phyloP scores from a whole-genome alignment of 2,797 vertebrate genomes.

The Zalophus californianus region DNA sequence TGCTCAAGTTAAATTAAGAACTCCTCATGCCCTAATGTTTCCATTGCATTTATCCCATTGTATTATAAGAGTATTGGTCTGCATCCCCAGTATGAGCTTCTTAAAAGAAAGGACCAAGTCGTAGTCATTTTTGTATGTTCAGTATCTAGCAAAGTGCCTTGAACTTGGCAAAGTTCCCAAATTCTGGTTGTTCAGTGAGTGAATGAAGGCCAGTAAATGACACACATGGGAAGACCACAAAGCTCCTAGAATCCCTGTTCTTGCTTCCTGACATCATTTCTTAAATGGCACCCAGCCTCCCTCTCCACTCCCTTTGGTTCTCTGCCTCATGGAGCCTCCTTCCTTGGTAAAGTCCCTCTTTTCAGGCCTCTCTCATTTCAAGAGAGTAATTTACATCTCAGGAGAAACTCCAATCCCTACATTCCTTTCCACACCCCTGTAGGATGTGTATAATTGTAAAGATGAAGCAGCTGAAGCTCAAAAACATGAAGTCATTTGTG shows the following conservation, averaged over 20 bases:
- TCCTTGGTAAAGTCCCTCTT: neutral
- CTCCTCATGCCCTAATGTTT: neutral
- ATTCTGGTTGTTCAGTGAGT: neutral
- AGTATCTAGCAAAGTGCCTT: neutral
- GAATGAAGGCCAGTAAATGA: neutral
- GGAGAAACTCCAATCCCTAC: neutral
- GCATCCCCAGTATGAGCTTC: neutral
- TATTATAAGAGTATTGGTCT: neutral
- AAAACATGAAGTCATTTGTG: neutral
- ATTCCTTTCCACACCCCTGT: neutral
- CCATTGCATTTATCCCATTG: neutral
- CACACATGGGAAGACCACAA: neutral
- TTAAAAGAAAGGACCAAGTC: neutral
- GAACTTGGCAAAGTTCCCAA: neutral
- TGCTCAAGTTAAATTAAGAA: slow-evolving; percentile 5
- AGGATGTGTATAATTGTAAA: neutral
- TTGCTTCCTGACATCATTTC: neutral
- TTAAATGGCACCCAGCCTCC: neutral
- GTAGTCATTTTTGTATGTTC: neutral
- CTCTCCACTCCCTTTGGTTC: neutral
- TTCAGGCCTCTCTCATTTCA: neutral
- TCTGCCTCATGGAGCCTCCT: neutral
- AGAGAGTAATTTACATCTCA: neutral
- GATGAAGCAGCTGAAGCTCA: neutral
- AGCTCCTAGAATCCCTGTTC: neutral